Conservation (phyloP, 2,797 vertebrate species). For the Sternotherus odoratus region DNA sequence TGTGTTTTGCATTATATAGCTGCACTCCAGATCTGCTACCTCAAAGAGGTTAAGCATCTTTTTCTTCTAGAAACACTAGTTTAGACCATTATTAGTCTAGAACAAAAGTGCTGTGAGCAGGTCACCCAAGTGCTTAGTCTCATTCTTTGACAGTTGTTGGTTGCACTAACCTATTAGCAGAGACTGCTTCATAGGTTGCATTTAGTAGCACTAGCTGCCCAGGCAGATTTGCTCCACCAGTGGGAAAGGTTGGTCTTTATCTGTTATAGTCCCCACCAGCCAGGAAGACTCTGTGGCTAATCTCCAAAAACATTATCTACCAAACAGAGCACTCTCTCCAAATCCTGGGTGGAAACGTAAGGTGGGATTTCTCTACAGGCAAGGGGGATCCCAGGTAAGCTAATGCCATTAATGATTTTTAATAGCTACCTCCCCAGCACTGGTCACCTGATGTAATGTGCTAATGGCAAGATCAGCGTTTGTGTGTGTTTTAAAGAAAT, state of each 20-base stretch:
- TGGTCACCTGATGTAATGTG: constrained; percentile 26
- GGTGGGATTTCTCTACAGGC: constrained; percentile 13
- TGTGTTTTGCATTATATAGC: constrained; percentile 53
- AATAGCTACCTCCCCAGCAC: constrained; percentile 58
- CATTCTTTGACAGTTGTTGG: neutral
- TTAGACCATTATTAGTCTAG: neutral
- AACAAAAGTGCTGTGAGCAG: neutral
- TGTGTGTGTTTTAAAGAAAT: constrained; percentile 29
- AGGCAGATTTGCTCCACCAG: neutral
- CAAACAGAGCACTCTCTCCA: neutral
- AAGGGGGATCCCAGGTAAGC: constrained; percentile 6
- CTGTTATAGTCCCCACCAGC: neutral
- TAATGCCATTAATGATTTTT: neutral
- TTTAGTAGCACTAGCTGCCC: neutral
- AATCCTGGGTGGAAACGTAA: neutral
- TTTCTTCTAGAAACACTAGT: neutral
- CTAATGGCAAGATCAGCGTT: neutral
- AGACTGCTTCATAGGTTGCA: constrained; percentile 35
- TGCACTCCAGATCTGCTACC: constrained; percentile 35
- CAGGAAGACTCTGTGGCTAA: neutral
- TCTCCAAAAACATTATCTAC: neutral
- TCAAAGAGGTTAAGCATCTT: constrained; percentile 44
- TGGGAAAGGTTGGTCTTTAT: neutral
- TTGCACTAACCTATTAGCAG: constrained; percentile 27
- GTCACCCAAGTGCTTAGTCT: neutral